These are phyloP conservation scores for Anabas testudineus DNA, from an alignment of 2,797 vertebrate species.

Conservation along the genomic window DNA sequence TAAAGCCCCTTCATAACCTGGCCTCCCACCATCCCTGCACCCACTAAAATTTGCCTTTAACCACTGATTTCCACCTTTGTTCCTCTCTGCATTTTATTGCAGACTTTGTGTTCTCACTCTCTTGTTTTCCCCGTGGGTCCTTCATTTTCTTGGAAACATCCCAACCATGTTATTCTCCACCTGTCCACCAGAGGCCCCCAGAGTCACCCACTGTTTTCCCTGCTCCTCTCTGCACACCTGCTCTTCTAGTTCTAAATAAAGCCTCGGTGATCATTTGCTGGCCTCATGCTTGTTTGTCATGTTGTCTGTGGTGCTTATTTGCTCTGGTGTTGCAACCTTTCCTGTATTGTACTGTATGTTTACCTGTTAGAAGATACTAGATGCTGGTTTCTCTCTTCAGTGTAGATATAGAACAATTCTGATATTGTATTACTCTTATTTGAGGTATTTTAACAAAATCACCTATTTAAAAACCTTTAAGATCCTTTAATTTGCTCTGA, in stretches of 20 bases:
- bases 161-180: background rate
- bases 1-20: too few relatives aligned
- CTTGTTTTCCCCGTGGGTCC: background rate
- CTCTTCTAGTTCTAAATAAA: background rate
- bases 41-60: too few relatives aligned
- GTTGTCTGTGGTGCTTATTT: background rate
- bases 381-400: too few relatives aligned
- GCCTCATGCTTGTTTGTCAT: background rate
- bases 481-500: background rate
- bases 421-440: too few relatives aligned
- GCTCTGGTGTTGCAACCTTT: background rate
- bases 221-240: constrained; percentile 1
- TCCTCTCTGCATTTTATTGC: too few relatives aligned
- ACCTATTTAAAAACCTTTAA: too few relatives aligned
- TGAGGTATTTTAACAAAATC: too few relatives aligned
- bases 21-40: too few relatives aligned
- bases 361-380: too few relatives aligned
- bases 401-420: too few relatives aligned
- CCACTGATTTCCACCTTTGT: too few relatives aligned
- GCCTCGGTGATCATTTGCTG: background rate
- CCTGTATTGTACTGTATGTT: background rate
- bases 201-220: background rate
- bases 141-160: background rate
- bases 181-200: constrained; percentile 17
- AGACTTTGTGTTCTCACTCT: too few relatives aligned